These are phyloP conservation scores for Dolichallabes microphthalmus DNA, from an alignment of 2,113 vertebrate genomes.

Conservation along the genomic window DNA sequence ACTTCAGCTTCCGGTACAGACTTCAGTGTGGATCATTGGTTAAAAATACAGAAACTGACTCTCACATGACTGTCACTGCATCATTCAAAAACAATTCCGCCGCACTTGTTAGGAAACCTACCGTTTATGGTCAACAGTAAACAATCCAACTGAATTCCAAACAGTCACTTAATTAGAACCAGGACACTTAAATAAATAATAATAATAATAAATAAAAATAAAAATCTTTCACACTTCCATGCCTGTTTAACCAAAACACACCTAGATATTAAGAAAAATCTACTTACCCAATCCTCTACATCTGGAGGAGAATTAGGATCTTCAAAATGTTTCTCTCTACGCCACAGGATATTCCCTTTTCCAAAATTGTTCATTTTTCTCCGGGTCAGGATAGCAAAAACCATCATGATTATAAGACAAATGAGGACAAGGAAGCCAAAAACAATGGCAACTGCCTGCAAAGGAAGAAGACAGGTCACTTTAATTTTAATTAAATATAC, in stretches of 20 bases:
- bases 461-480: background rate
- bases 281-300: conserved; percentile 86
- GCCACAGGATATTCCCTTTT: conserved; percentile 86
- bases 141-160: background rate
- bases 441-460: conserved; percentile 85
- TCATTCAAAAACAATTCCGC: background rate
- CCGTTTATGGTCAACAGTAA: background rate
- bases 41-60: conserved; percentile 11
- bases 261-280: background rate
- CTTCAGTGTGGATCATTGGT: background rate
- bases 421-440: conserved; percentile 78
- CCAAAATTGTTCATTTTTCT: conserved; percentile 76
- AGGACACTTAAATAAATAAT: too few relatives aligned
- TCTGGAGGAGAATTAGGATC: conserved; percentile 70
- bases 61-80: background rate
- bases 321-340: conserved; percentile 64
- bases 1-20: background rate
- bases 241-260: too few relatives aligned
- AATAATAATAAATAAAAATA: too few relatives aligned
- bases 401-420: conserved; percentile 82
- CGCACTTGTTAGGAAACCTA: too few relatives aligned
- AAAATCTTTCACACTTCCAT: too few relatives aligned
- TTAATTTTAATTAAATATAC: background rate
- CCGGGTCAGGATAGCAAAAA: conserved; percentile 84
- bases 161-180: background rate